These are phyloP conservation scores for Dendrophyllia cribrosa DNA, from an alignment of 64 coral and sea anemone genomes.

Conservation along the genomic window DNA sequence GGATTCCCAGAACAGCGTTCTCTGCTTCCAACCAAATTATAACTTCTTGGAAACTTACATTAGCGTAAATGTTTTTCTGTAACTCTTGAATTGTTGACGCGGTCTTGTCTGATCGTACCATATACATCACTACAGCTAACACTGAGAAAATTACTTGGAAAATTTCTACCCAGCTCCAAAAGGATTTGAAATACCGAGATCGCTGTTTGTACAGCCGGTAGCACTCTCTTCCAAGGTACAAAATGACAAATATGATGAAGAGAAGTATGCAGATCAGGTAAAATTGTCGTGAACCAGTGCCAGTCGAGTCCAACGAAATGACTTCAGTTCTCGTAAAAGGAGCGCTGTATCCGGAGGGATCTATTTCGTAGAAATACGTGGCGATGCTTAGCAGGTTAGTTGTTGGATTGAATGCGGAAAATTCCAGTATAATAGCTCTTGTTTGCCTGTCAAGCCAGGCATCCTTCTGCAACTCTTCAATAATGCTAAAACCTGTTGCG, in stretches of 20 bases:
- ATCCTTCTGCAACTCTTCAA: conserved; percentile 22
- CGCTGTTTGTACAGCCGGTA: conserved; percentile 29
- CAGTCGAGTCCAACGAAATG: conserved; percentile 56
- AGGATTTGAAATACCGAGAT: conserved; percentile 40
- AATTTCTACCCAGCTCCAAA: conserved; percentile 36
- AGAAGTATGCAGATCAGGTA: conserved; percentile 63
- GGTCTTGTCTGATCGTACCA: not conserved
- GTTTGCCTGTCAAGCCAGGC: conserved; percentile 60
- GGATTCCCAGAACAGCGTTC: conserved; percentile 22
- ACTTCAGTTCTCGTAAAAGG: conserved; percentile 32
- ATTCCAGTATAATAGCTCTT: conserved; percentile 59
- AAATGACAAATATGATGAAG: conserved; percentile 63
- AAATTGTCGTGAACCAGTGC: conserved; percentile 34
- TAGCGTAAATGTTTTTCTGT: conserved; percentile 41
- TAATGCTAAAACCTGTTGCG: conserved; percentile 40
- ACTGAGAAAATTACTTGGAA: conserved; percentile 16
- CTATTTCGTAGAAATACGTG: conserved; percentile 51
- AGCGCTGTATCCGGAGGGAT: conserved; percentile 47
- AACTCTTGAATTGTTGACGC: not conserved
- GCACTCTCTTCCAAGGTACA: conserved; percentile 61
- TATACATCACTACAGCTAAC: conserved; percentile 16
- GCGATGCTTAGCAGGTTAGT: conserved; percentile 42
- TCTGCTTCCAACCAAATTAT: conserved; percentile 16
- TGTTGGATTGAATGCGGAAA: conserved; percentile 58
- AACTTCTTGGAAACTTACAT: conserved; percentile 34